These are phyloP conservation scores for Orthonychiurus folsomi DNA, from an alignment of 2,888 invertebrate genomes.

Conservation along the genomic window DNA sequence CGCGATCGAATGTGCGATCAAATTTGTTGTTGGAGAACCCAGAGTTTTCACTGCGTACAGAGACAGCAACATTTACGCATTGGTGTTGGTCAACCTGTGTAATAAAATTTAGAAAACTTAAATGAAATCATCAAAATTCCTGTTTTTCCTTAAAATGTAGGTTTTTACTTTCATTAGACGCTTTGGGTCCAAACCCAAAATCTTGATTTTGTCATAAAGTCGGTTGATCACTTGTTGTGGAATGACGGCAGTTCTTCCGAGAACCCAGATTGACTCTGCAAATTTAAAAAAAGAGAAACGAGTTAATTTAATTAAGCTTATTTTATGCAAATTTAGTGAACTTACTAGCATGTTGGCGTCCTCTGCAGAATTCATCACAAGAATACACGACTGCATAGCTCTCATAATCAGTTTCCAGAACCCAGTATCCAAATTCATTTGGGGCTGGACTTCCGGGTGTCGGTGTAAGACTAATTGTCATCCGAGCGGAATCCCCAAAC, in stretches of 20 bases:
- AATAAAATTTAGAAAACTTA: neutral
- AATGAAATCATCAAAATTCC: neutral
- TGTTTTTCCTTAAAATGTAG: too few species aligned
- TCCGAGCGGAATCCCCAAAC: slow-evolving; percentile 38
- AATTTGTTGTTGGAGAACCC: slow-evolving; percentile 33
- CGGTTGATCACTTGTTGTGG: slow-evolving; percentile 36
- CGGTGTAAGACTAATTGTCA: slow-evolving; percentile 37
- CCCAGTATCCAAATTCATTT: slow-evolving; percentile 38
- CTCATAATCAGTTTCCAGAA: slow-evolving; percentile 39
- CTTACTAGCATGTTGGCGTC: slow-evolving; percentile 38
- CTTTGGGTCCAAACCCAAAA: slow-evolving; percentile 38
- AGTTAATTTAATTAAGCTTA: neutral
- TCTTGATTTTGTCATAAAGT: slow-evolving; percentile 39
- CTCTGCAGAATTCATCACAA: slow-evolving; percentile 40
- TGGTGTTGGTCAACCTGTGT: slow-evolving; percentile 37
- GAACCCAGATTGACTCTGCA: slow-evolving; percentile 38
- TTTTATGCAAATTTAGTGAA: neutral
- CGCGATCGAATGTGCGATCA: too few species aligned
- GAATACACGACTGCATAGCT: slow-evolving; percentile 40
- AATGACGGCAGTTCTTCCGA: slow-evolving; percentile 39
- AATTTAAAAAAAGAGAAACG: slow-evolving; percentile 7
- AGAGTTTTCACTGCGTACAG: slow-evolving; percentile 38
- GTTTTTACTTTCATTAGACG: slow-evolving; percentile 32
- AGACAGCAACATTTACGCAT: slow-evolving; percentile 40
- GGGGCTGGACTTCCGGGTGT: slow-evolving; percentile 29